phyloP scores from a whole-genome alignment of 2,888 invertebrate genomes.

The Cheiracanthium punctorium region DNA sequence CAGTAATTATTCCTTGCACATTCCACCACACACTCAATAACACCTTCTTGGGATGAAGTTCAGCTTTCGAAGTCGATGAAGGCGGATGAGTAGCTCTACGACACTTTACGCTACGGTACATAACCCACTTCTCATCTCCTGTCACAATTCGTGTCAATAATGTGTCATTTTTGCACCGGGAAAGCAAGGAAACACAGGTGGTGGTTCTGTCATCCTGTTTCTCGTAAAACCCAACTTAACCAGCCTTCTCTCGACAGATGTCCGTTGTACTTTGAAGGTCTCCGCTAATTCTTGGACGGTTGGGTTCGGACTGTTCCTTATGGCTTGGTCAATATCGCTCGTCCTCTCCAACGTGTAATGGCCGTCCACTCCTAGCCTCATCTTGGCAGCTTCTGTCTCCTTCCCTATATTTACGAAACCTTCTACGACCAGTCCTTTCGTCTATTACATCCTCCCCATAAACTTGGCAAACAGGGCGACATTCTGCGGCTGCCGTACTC shows the following conservation, averaged over 20 bases:
- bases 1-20: slow-evolving; percentile 57
- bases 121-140: slow-evolving; percentile 20
- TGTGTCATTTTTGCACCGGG: background rate
- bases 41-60: slow-evolving; percentile 55
- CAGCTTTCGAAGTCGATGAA: background rate
- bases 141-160: slow-evolving; percentile 14
- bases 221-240: slow-evolving; percentile 17
- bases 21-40: slow-evolving; percentile 70
- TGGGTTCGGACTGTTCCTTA: background rate
- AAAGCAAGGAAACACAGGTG: slow-evolving; percentile 31
- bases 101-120: background rate
- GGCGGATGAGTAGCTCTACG: background rate
- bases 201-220: slow-evolving; percentile 19
- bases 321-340: background rate
- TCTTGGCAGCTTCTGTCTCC: slow-evolving; percentile 16
- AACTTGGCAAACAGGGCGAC: slow-evolving; percentile 4
- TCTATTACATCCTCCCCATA: background rate
- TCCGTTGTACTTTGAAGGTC: slow-evolving; percentile 13
- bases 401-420: background rate
- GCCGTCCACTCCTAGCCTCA: background rate
- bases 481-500: background rate
- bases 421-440: background rate
- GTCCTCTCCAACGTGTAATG: background rate
- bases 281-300: slow-evolving; percentile 1
- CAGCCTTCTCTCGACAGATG: background rate